Evolutionary conservation across 2,888 invertebrate genomes (phyloP).

Genomic region (Cheilosia vulpina): DNA sequence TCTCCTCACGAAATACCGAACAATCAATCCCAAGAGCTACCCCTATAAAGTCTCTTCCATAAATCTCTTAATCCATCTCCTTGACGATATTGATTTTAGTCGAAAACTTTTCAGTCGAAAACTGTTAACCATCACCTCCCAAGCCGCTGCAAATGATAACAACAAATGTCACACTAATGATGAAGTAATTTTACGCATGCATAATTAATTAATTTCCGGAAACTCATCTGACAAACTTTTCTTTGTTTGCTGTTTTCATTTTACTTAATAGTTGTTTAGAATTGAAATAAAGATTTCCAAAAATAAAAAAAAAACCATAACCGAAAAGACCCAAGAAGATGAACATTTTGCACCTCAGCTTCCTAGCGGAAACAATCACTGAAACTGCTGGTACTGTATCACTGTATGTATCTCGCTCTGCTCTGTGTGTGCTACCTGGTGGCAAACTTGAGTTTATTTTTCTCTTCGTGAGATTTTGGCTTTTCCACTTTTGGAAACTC

Average conservation of each 20-base stretch:
- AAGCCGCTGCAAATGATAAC: slow-evolving; percentile 33
- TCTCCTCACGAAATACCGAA: too few relatives aligned
- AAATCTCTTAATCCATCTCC: slow-evolving; percentile 33
- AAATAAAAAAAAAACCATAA: neutral
- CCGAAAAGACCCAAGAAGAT: neutral
- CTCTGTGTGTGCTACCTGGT: slow-evolving; percentile 1
- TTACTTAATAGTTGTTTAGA: slow-evolving; percentile 23
- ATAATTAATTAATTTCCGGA: slow-evolving; percentile 52
- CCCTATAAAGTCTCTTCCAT: neutral
- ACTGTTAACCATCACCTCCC: neutral
- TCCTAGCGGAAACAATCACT: slow-evolving; percentile 15
- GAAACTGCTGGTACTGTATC: neutral
- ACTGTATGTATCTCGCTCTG: neutral
- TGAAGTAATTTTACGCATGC: slow-evolving; percentile 59
- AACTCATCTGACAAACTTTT: slow-evolving; percentile 37
- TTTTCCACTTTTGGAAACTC: slow-evolving; percentile 34
- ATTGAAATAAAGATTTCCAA: neutral
- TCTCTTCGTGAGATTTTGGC: slow-evolving; percentile 30
- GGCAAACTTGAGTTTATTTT: slow-evolving; percentile 5
- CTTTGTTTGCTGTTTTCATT: slow-evolving; percentile 1
- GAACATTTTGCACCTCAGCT: slow-evolving; percentile 8
- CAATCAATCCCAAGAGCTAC: neutral
- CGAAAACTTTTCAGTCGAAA: slow-evolving; percentile 24
- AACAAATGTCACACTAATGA: slow-evolving; percentile 59
- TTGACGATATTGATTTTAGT: slow-evolving; percentile 25